Conservation (phyloP, 2,888 invertebrate genomes). For the Julus scanicus region DNA sequence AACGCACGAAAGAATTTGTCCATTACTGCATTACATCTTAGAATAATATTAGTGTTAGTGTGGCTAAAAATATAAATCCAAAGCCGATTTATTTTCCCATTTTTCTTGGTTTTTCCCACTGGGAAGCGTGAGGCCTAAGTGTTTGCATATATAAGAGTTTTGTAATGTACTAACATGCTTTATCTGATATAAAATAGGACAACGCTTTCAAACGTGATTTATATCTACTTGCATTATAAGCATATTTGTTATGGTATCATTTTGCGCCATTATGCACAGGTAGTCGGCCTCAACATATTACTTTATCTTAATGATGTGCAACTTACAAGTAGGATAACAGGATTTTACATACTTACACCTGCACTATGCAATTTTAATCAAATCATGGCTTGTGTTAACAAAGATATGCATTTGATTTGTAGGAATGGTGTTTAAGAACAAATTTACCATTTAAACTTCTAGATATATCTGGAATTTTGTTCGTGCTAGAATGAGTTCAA, state of each 20-base stretch:
- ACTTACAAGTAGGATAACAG: background rate
- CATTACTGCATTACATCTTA: background rate
- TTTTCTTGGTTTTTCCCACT: background rate
- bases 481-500: too few species aligned
- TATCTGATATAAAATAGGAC: background rate
- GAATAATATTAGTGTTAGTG: slow-evolving; percentile 35
- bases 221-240: background rate
- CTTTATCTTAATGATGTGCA: background rate
- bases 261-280: background rate
- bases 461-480: too few species aligned
- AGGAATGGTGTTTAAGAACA: too few species aligned
- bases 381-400: too few species aligned
- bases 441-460: too few species aligned
- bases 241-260: background rate
- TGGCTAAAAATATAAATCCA: background rate
- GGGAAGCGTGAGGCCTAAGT: background rate
- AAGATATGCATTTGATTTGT: too few species aligned
- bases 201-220: slow-evolving; percentile 15
- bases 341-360: background rate
- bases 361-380: background rate
- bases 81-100: background rate
- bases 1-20: background rate
- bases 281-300: background rate
- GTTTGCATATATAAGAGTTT: background rate
- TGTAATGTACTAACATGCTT: background rate